phyloP scores from a whole-genome alignment of 2,113 vertebrate genomes.

The Rhizomys pruinosus region DNA sequence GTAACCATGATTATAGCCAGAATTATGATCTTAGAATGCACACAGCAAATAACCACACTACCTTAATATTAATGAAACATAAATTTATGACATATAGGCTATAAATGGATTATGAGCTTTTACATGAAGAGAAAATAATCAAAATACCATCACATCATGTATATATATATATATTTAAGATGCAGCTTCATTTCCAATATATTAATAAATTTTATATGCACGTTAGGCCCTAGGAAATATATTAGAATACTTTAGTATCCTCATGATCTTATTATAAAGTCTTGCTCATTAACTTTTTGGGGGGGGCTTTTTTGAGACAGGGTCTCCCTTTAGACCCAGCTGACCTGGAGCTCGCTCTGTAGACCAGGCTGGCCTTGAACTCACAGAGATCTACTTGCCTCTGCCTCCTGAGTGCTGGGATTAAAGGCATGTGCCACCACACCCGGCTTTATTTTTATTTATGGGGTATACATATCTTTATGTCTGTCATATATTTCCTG shows the following conservation, averaged over 20 bases:
- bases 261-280: background rate
- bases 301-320: too few species aligned
- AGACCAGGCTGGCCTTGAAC: too few species aligned
- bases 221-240: background rate
- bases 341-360: too few species aligned
- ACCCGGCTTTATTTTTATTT: too few species aligned
- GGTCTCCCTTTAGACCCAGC: too few species aligned
- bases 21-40: background rate
- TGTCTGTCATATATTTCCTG: background rate
- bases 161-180: background rate
- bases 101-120: background rate
- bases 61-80: background rate
- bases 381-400: too few species aligned
- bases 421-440: too few species aligned
- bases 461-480: background rate
- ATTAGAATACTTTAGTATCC: background rate
- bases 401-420: too few species aligned
- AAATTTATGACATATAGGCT: background rate
- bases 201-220: constrained; percentile 1
- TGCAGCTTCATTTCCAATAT: constrained; percentile 18
- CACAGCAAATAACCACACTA: background rate
- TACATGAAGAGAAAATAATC: background rate
- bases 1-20: background rate
- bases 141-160: background rate
- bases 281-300: constrained; percentile 22